Base-by-base conservation (phyloP, 1,140 invertebrate species). In the Heterodera carotae region DNA sequence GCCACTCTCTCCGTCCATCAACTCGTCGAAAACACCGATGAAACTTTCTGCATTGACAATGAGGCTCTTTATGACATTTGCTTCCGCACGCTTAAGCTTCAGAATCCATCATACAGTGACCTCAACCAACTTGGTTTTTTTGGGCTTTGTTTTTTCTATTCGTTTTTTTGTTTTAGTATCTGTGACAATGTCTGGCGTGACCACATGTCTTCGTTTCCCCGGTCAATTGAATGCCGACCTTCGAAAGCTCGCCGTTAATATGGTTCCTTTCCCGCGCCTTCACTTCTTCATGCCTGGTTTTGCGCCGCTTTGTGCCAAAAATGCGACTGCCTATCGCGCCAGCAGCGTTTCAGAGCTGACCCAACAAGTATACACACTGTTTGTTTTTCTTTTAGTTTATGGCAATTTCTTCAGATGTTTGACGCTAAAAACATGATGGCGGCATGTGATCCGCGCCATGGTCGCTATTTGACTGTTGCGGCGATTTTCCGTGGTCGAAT, bases 211-310 rank as follows among this genome's bases (percentile, higher is more conserved):
- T 66, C 86, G 90, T 64, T 90, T 91, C 80, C 90, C 90, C 31
- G 90, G 90, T 68, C 90, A 90, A 80, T 78, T 91, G 73, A 91
- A 91, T 79, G 94, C 95, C 66, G 94, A 97, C 90, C 89, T 97
- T 60, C 90, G 95, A 69, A 97, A 97, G 90, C 83, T 97, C 79
- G 95, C 95, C 33, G 95, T 97, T 22, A 96, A 97, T 89, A 96
- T 96, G 94, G 94, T 96, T 62, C 94, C 94, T 68, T 97, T 90
- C 83, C 95, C 94, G 27, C 92, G 95, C 85, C 91, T 97, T 7
- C 94, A 97, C 88, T 97, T 97, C 91, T 97, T 95, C 88, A 95
- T 95, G 92, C 94, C 94, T 48, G 94, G 94, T 94, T 74, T 96
- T 90, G 84, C 94, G 94, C 36, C 92, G 94, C 86, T 91, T 96